phyloP scores from a whole-genome alignment of 2,888 invertebrate species.

The Nycteola revayana region DNA sequence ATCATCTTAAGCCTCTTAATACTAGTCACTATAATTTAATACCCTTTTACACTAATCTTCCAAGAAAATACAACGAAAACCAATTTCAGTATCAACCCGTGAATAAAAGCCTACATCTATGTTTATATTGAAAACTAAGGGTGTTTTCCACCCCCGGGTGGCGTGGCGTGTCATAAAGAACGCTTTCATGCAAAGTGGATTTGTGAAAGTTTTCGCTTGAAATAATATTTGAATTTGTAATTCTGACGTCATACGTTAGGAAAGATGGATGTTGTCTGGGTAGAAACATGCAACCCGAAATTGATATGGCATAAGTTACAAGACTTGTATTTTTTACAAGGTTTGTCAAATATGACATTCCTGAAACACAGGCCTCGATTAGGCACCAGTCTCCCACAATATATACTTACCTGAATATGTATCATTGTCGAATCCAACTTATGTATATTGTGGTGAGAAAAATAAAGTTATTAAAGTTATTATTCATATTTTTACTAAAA shows the following conservation, averaged over 20 bases:
- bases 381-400: no score
- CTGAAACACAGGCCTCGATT: no score
- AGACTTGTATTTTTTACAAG: no score
- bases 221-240: slow-evolving; percentile 75
- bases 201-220: slow-evolving; percentile 65
- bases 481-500: no score
- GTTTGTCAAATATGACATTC: no score
- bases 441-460: no score
- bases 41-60: slow-evolving; percentile 4
- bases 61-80: slow-evolving; percentile 26
- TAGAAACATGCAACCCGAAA: slow-evolving; percentile 30
- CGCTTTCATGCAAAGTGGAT: slow-evolving; percentile 71
- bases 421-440: no score
- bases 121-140: slow-evolving; percentile 45
- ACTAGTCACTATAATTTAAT: no score
- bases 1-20: no score
- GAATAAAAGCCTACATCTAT: slow-evolving; percentile 35
- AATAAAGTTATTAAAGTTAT: no score
- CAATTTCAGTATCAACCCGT: slow-evolving; percentile 26
- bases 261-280: slow-evolving; percentile 66
- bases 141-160: slow-evolving; percentile 37
- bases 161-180: slow-evolving; percentile 58
- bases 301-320: no score
- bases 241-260: slow-evolving; percentile 53
- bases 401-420: no score